Percentiles rank a stretch among this genome's conserved stretches.
These are phyloP conservation scores for Eptesicus fuscus DNA, from an alignment of 2,113 vertebrate species.

Conservation along the genomic window DNA sequence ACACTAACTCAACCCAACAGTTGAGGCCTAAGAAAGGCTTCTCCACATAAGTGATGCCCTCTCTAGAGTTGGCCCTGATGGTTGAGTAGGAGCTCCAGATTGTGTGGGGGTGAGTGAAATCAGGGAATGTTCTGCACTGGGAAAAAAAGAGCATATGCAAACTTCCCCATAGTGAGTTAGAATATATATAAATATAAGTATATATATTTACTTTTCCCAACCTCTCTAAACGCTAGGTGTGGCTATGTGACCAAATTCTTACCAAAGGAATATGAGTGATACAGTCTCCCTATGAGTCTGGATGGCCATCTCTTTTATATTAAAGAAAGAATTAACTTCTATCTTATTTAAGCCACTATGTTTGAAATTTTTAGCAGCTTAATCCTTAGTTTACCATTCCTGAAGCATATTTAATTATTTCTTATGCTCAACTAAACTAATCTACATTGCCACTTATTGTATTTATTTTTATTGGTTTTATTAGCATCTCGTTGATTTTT, in stretches of 20 bases:
- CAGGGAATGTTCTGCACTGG: neutral
- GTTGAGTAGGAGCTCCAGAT: neutral
- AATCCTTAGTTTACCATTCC: neutral
- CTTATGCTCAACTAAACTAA: conserved; percentile 7
- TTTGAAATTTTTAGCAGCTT: neutral
- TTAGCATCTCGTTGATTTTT: neutral
- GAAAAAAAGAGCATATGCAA: neutral
- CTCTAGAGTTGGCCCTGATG: neutral
- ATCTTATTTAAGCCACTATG: neutral
- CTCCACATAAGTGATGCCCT: neutral
- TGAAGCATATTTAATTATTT: neutral
- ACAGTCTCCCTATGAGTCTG: neutral
- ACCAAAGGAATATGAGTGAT: neutral
- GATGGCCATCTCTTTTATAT: neutral
- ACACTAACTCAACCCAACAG: neutral
- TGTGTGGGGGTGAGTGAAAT: neutral
- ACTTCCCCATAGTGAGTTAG: neutral
- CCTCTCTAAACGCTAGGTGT: neutral
- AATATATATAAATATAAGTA: neutral
- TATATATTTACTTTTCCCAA: neutral
- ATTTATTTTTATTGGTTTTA: conserved; percentile 18
- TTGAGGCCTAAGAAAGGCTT: neutral
- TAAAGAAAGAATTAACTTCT: neutral
- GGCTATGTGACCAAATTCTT: neutral
- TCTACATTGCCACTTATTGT: neutral